These are phyloP conservation scores for Drosophila mettleri DNA, from an alignment of 2,888 invertebrate species.

Conservation along the genomic window DNA sequence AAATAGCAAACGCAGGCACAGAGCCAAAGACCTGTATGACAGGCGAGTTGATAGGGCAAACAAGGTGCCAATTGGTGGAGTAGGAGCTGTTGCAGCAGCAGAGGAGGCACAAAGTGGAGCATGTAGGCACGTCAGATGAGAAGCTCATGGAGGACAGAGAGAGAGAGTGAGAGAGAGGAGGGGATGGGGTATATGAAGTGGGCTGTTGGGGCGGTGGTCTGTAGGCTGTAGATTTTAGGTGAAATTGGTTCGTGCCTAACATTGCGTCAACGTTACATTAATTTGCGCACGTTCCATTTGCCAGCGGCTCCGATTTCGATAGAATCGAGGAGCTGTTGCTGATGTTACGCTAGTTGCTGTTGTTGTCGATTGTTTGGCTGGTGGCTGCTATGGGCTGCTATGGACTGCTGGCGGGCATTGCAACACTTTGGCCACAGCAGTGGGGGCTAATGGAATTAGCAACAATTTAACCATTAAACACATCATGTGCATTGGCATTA, in stretches of 20 bases:
- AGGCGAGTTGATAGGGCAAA: conserved; percentile 58
- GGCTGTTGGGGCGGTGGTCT: neutral
- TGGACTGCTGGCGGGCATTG: conserved; percentile 48
- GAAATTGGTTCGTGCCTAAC: conserved; percentile 58
- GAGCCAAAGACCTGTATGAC: conserved; percentile 43
- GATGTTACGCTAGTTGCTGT: neutral
- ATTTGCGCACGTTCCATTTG: conserved; percentile 74
- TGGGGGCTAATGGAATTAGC: conserved; percentile 75
- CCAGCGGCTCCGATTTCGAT: conserved; percentile 39
- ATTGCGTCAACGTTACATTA: conserved; percentile 69
- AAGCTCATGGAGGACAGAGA: neutral
- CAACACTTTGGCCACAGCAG: conserved; percentile 72
- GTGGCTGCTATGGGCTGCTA: conserved; percentile 32
- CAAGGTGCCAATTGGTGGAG: conserved; percentile 70
- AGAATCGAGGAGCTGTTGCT: conserved; percentile 16
- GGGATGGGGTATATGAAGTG: no score
- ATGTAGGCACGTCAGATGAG: neutral
- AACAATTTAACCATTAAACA: conserved; percentile 81
- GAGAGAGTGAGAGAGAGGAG: no score
- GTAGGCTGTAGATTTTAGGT: neutral
- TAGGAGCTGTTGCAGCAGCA: neutral
- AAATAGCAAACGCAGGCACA: neutral
- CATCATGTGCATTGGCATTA: conserved; percentile 77
- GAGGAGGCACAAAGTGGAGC: neutral
- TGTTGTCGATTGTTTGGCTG: conserved; percentile 5